Evolutionary conservation across 2,113 vertebrate genomes (phyloP), one percentile per base, ranked within the genome.

Genomic region (Nerophis lumbriciformis): DNA sequence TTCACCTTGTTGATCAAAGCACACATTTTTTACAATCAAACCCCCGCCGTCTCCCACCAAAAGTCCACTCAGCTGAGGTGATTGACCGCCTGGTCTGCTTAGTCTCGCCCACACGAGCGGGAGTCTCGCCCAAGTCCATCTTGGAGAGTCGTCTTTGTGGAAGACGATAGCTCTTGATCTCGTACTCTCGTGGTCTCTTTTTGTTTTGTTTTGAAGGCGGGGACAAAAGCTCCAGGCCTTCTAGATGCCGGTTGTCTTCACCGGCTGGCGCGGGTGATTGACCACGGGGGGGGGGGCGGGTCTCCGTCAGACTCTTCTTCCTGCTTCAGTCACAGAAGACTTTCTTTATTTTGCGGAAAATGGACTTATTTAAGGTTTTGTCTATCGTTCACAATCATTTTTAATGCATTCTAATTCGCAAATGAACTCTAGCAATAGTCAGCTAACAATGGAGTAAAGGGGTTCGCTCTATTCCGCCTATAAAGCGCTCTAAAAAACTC

Each of bases 151-250:
- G 21, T 51, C 63, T 78, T 65, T 69, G 70, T 76, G 77, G 66
- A 81, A 85, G 50, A 0, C 5, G 82, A 87, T 75, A 73, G 48
- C 81, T 64, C 62, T 75, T 77, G 74, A 82, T 81, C 80, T 75
- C 21, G 44, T 75, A 53, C 56, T 77, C 72, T 77, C 66, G 62
- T 51, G 74, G 59, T 48, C 57, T 74, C 68, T 85, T 83, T 84
- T 35, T 50, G 45, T 42, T 42, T 42, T 42, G 39, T 45, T 45
- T 45, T 11, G 76, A 83, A 78, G 76, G 51, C 12, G 65, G 77
- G 72, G 62, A 65, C 67, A 72, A 80, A 73, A 66, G 68, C 64
- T 66, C 16, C 11, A 0, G 5, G 49, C 60, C 6, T 55, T 42
- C 55, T 59, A 10, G 16, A 48, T 63, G 47, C 76, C 57, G 60